Evolutionary conservation across 1,140 invertebrate genomes (phyloP), one percentile per base, ranked within the genome.

Genomic region (Sipha flava): DNA sequence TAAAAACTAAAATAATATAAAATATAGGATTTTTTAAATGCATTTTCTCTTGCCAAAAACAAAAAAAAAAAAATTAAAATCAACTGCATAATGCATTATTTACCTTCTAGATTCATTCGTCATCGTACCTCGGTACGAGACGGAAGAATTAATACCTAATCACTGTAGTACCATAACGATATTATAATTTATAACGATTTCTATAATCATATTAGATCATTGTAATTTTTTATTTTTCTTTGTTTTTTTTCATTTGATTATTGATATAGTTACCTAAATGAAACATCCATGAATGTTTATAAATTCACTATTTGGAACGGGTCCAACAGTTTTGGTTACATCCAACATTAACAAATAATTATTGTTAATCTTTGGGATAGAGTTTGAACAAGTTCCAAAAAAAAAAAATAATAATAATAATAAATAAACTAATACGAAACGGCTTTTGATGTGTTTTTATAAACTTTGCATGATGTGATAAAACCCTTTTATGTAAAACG

Each of bases 271-370:
- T 26, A 43, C 37, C 40, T 18, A 45, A 68, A 66, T 23, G n/a
- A 43, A 68, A 68, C 66, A 29, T 70, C 66, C 16, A 70, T 47
- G 66, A 70, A 70, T 70, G 66, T 70, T 70, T 70, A 70, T 70
- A n/a, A 70, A 47, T 45, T 47, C 9, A n/a, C 23, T 18, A 9
- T 26, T 70, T 70, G 66, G 66, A 70, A 47, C 43, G 12, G 2
- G 14, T 29, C 43, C 66, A 70, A 66, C 4, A 23, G 21, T 66
- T 66, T 66, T 16, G 37, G 64, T 43, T 43, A 66, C 26, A 40
- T 34, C 37, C 37, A 43, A 47, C 23, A 45, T 70, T 47, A 70
- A 47, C 43, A 70, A 47, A 47, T 70, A 70, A 70, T 70, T 70
- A 70, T 70, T 70, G 40, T 70, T 70, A 47, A 70, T 70, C 43